Evolutionary conservation across 2,888 invertebrate genomes (phyloP), one percentile per base, ranked within the genome.

Genomic region (Heliconius cydno): DNA sequence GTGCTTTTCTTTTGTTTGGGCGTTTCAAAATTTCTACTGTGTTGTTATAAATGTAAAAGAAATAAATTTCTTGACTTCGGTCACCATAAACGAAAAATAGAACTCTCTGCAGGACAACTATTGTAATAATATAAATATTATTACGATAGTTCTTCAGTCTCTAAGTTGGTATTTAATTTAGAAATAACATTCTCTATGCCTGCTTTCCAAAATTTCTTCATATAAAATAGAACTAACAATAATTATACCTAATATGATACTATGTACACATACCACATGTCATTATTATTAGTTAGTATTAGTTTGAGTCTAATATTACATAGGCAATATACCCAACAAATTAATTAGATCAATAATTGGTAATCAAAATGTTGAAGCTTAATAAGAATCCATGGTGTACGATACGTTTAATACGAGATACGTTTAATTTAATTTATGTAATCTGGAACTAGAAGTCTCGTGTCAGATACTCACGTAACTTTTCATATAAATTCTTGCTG

Each of bases 1-100:
- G 71, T 70, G 77, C 60, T 60, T 80, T 74, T 78, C 83, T 83
- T 83, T 83, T 83, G 80, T 60, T 71, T 72, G 74, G 68, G 67
- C 30, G 63, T 65, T 63, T 65, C 38, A 67, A 63, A 52, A 13
- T 72, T 66, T 38, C n/a, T 13, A 34, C 34, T 30, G 22, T 30
- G 10, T 30, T n/a, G n/a, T n/a, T n/a, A 22, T 5, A 52, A 22
- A 30, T 28, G 30, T 30, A 9, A 57, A 30, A 30, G 4, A 4
- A 34, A 22, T 22, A 34, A 52, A 19, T 19, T 19, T 19, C 52
- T 52, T 19, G 19, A 19, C 5, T 52, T 52, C 6, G 6, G 6
- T 7, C 19, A 19, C 0, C 19, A 52, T 52, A 19, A 52, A 34
- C 3, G 0, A 57, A 57, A 57, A 9, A 6, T 15, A 22, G 22